These are phyloP conservation scores for Andricus grossulariae DNA, from an alignment of 1,140 invertebrate genomes.

Conservation along the genomic window DNA sequence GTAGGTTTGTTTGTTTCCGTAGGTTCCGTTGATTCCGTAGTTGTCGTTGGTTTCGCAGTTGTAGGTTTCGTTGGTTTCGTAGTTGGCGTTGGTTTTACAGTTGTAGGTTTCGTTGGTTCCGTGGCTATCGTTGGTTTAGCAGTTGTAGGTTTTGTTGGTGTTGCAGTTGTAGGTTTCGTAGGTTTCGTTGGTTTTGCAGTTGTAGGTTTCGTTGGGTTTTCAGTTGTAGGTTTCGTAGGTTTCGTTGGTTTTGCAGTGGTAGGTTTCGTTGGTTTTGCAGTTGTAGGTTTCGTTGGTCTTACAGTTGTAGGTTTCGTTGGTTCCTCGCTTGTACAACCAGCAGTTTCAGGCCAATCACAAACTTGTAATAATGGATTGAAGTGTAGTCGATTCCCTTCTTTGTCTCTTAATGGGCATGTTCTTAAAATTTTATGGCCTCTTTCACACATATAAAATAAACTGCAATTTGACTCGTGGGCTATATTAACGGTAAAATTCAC, in stretches of 20 bases:
- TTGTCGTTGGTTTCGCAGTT: background rate
- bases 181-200: no score
- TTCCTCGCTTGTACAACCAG: slow-evolving; percentile 43
- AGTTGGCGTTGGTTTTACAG: no score
- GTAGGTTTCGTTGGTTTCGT: no score
- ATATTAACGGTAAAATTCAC: slow-evolving; percentile 58
- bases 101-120: no score
- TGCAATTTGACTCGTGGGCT: slow-evolving; percentile 63
- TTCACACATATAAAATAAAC: slow-evolving; percentile 76
- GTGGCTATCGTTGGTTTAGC: slow-evolving; percentile 15
- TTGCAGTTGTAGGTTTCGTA: no score
- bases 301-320: background rate
- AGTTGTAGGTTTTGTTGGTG: no score
- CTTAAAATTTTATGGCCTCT: slow-evolving; percentile 72
- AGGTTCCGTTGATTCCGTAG: background rate
- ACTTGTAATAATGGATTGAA: slow-evolving; percentile 75
- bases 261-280: background rate
- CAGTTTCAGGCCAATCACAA: slow-evolving; percentile 64
- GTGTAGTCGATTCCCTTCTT: slow-evolving; percentile 54
- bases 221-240: no score
- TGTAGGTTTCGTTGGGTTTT: no score
- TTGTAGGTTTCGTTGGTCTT: background rate
- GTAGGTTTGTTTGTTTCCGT: slow-evolving; percentile 4
- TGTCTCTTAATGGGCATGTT: slow-evolving; percentile 66
- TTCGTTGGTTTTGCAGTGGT: no score